Evolutionary conservation across 1,140 invertebrate genomes (phyloP).

Genomic region (Papilio machaon): DNA sequence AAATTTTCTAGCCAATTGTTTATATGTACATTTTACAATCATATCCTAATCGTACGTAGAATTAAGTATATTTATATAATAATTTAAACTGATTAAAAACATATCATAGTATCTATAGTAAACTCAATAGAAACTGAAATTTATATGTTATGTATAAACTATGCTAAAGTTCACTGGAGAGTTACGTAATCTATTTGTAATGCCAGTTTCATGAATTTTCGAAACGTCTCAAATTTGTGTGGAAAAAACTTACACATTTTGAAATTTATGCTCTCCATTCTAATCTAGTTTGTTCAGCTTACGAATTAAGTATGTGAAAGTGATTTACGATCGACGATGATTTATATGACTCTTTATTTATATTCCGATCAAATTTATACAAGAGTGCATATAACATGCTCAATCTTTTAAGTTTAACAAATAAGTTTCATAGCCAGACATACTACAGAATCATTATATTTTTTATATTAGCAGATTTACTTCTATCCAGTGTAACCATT

Average conservation of each 20-base stretch:
- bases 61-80: not conserved
- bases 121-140: not conserved
- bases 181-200: not conserved
- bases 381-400: too few relatives aligned
- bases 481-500: too few relatives aligned
- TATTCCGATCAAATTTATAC: too few relatives aligned
- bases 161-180: not conserved
- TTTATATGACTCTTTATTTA: too few relatives aligned
- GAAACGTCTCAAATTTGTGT: not conserved
- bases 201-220: not conserved
- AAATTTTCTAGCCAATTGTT: too few relatives aligned
- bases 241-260: not conserved
- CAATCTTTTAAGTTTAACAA: too few relatives aligned
- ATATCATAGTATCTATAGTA: not conserved
- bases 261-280: not conserved
- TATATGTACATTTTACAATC: too few relatives aligned
- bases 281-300: not conserved
- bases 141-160: not conserved
- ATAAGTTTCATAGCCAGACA: too few relatives aligned
- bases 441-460: too few relatives aligned
- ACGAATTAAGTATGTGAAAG: not conserved
- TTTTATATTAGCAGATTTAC: too few relatives aligned
- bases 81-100: not conserved
- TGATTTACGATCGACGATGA: not conserved
- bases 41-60: too few relatives aligned